phyloP scores from a whole-genome alignment of 2,797 vertebrate genomes.

The Podarcis siculus region DNA sequence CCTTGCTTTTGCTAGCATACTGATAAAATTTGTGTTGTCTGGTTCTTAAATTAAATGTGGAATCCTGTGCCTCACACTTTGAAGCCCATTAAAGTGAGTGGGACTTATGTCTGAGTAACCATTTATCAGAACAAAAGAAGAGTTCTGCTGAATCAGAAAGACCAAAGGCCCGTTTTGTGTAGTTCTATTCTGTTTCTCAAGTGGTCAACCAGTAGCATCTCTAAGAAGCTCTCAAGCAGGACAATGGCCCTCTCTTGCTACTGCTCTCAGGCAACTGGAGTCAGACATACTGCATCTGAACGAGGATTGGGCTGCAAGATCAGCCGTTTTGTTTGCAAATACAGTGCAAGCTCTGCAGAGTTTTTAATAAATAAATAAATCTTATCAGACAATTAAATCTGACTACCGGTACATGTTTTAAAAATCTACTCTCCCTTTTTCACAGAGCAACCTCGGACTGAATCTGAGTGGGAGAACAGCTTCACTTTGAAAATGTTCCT shows the following conservation, averaged over 20 bases:
- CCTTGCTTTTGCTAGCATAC: slow-evolving; percentile 19
- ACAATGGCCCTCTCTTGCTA: not conserved
- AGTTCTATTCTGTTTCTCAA: not conserved
- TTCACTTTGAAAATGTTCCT: slow-evolving; percentile 97
- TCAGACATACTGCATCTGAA: not conserved
- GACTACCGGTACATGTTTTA: slow-evolving; percentile 45
- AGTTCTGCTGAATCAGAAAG: not conserved
- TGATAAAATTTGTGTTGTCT: slow-evolving; percentile 13
- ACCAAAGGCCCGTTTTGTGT: not conserved
- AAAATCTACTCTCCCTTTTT: slow-evolving; percentile 62
- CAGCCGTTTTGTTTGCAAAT: slow-evolving; percentile 36
- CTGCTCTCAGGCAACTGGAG: not conserved
- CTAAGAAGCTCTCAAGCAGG: not conserved
- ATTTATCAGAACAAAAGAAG: not conserved
- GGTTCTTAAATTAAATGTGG: slow-evolving; percentile 35
- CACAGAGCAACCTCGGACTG: slow-evolving; percentile 94
- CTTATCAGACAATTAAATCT: slow-evolving; percentile 18
- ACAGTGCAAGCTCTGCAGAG: not conserved
- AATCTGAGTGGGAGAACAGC: slow-evolving; percentile 97
- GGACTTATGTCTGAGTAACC: not conserved
- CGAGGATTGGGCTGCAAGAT: slow-evolving; percentile 8
- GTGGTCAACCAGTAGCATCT: too few relatives aligned
- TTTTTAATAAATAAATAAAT: not conserved
- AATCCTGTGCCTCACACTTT: not conserved
- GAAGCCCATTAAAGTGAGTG: not conserved